Percentiles rank a stretch among this genome's conserved stretches.
Conservation (phyloP, 2,113 vertebrate genomes). For the Scophthalmus maximus region DNA sequence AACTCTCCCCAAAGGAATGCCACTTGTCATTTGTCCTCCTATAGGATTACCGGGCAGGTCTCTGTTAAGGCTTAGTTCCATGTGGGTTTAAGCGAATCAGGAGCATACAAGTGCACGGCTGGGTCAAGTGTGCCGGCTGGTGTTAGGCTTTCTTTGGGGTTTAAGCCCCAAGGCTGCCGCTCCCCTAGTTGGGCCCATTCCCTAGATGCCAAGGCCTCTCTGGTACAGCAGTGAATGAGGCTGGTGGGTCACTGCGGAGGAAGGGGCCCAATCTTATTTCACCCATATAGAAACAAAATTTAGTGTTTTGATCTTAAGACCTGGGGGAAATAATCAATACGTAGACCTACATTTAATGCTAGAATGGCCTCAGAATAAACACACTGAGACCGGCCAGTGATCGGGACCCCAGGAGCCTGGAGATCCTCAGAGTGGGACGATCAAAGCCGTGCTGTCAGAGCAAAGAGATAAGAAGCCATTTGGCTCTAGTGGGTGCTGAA, state of each 20-base stretch:
- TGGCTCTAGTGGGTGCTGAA: slow-evolving; percentile 77
- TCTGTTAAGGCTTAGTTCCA: slow-evolving; percentile 61
- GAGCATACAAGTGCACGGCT: slow-evolving; percentile 54
- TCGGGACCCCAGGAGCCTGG: slow-evolving; percentile 57
- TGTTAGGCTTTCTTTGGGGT: slow-evolving; percentile 67
- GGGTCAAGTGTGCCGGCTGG: slow-evolving; percentile 72
- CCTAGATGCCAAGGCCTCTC: slow-evolving; percentile 63
- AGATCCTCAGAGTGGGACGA: slow-evolving; percentile 75
- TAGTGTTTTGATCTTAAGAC: background rate
- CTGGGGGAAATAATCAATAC: background rate
- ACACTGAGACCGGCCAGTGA: background rate
- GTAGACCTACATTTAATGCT: background rate
- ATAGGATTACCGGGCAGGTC: slow-evolving; percentile 65
- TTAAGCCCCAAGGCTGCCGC: slow-evolving; percentile 62
- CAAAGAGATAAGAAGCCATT: slow-evolving; percentile 86
- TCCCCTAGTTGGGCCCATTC: slow-evolving; percentile 66
- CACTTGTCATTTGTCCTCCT: slow-evolving; percentile 69
- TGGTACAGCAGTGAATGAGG: slow-evolving; percentile 10
- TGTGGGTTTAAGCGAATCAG: slow-evolving; percentile 62
- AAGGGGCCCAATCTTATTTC: slow-evolving; percentile 2
- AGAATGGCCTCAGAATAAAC: background rate
- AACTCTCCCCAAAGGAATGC: slow-evolving; percentile 65
- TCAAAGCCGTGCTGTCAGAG: slow-evolving; percentile 85
- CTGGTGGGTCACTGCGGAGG: background rate
- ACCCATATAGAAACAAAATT: background rate